A percentile compares a stretch with the other conserved stretches of the same genome.
phyloP scores from a whole-genome alignment of 2,797 vertebrate species.

The Gobionotothen gibberifrons region DNA sequence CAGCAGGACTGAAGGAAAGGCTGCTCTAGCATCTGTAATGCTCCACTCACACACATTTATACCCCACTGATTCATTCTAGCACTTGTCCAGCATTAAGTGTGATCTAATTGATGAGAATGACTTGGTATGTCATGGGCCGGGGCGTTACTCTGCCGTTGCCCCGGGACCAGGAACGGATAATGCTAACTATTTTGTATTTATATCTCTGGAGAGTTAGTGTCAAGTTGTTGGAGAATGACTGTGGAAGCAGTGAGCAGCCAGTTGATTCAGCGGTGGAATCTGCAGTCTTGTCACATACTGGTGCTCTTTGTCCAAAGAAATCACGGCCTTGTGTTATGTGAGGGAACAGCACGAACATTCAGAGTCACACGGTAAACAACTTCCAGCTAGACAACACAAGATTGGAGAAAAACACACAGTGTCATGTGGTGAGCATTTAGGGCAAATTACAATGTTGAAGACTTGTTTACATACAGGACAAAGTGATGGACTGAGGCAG shows the following conservation, averaged over 20 bases:
- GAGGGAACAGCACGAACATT: slow-evolving; percentile 57
- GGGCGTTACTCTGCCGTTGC: slow-evolving; percentile 63
- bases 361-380: slow-evolving; percentile 59
- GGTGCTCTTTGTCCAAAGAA: slow-evolving; percentile 73
- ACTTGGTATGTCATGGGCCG: slow-evolving; percentile 55
- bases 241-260: slow-evolving; percentile 52
- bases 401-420: slow-evolving; percentile 1
- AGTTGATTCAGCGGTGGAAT: slow-evolving; percentile 66
- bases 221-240: slow-evolving; percentile 78
- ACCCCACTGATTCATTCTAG: slow-evolving; percentile 58
- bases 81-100: slow-evolving; percentile 62
- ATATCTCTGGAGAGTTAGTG: slow-evolving; percentile 76
- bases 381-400: slow-evolving; percentile 20
- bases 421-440: neutral
- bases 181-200: slow-evolving; percentile 79
- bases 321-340: slow-evolving; percentile 60
- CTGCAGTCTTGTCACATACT: slow-evolving; percentile 82
- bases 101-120: slow-evolving; percentile 69
- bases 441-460: neutral
- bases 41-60: slow-evolving; percentile 68
- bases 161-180: slow-evolving; percentile 52
- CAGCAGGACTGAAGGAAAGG: slow-evolving; percentile 27
- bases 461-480: slow-evolving; percentile 19
- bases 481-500: slow-evolving; percentile 20
- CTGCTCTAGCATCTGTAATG: slow-evolving; percentile 42